A percentile compares a stretch with the other conserved stretches of the same genome.
Evolutionary conservation across 2,888 invertebrate genomes (phyloP).

Genomic region (Orgyia antiqua): DNA sequence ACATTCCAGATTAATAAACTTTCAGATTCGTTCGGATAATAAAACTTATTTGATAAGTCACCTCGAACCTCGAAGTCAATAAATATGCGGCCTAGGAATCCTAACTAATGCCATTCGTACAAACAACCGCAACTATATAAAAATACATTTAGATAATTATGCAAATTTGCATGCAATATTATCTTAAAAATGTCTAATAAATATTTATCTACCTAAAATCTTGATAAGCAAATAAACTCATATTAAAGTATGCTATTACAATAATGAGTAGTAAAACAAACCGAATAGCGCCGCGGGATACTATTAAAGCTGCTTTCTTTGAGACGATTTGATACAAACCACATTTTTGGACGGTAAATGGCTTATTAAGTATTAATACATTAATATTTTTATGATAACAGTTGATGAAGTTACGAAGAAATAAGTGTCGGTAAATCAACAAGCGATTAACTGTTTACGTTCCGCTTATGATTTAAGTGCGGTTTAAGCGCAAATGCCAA

Average conservation of each 20-base stretch:
- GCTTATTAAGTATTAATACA: constrained; percentile 28
- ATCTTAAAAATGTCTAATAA: constrained; percentile 20
- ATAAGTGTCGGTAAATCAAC: neutral
- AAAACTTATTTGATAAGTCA: too few relatives aligned
- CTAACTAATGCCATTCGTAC: too few relatives aligned
- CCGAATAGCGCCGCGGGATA: constrained; percentile 24
- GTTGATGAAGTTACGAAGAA: constrained; percentile 13
- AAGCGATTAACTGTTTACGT: constrained; percentile 4
- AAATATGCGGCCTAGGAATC: too few relatives aligned
- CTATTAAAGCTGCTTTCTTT: constrained; percentile 22
- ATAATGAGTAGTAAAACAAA: constrained; percentile 25
- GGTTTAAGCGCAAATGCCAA: neutral
- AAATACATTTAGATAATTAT: too few relatives aligned
- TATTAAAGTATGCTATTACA: constrained; percentile 20
- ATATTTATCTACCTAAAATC: constrained; percentile 15
- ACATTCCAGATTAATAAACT: too few relatives aligned
- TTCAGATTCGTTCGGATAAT: too few relatives aligned
- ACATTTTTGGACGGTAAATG: constrained; percentile 23
- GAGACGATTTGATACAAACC: constrained; percentile 22
- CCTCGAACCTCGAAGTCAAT: too few relatives aligned
- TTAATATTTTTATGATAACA: constrained; percentile 30
- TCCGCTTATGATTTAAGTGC: neutral
- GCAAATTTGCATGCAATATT: too few relatives aligned
- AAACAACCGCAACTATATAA: too few relatives aligned
- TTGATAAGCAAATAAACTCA: constrained; percentile 26